These are phyloP conservation scores for Heliconius ethilla DNA, from an alignment of 2,888 invertebrate species.

Conservation along the genomic window DNA sequence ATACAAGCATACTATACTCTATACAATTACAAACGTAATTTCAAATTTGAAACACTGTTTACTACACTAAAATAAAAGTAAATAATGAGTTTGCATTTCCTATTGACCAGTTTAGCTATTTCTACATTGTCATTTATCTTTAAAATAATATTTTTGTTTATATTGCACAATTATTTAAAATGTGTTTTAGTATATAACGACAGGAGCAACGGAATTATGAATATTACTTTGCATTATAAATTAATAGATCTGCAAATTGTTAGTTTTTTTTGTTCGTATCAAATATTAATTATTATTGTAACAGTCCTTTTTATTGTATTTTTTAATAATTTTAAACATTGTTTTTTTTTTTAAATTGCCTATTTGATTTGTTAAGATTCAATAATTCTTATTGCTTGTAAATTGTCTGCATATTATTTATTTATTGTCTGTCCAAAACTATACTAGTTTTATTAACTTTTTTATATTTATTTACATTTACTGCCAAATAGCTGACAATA, in stretches of 20 bases:
- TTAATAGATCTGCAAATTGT: not conserved
- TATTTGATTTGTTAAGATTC: not conserved
- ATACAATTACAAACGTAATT: not conserved
- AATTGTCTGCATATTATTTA: not conserved
- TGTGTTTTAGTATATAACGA: not conserved
- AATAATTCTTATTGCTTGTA: not conserved
- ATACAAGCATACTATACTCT: not conserved
- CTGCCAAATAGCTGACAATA: constrained; percentile 43
- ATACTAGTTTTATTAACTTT: constrained; percentile 17
- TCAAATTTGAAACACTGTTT: not conserved
- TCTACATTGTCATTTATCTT: not conserved
- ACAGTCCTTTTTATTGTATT: no score
- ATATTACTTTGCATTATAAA: not conserved
- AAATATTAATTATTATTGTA: no score
- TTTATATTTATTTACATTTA: constrained; percentile 40
- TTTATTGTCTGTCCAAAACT: constrained; percentile 16
- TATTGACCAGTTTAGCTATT: not conserved
- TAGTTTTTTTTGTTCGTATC: not conserved
- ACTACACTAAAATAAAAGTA: not conserved
- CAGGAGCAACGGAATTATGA: constrained; percentile 2
- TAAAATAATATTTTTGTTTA: constrained; percentile 20
- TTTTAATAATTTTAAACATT: not conserved
- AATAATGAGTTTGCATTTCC: not conserved
- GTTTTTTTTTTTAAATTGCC: not conserved
- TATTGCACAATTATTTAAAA: constrained; percentile 38